phyloP scores from a whole-genome alignment of 23 tunicate genomes.

The Ascidia mentula region DNA sequence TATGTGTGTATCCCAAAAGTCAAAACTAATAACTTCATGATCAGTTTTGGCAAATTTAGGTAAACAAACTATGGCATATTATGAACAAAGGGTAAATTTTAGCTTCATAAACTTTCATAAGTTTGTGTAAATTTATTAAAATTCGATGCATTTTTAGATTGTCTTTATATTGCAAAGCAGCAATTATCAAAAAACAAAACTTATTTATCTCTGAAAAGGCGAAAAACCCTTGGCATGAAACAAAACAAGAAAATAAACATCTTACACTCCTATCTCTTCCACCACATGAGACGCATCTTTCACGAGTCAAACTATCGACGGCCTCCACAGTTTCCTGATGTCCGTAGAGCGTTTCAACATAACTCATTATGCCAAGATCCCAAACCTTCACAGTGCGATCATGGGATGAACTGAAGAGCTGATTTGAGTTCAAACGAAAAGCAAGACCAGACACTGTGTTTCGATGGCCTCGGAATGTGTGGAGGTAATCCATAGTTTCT shows the following conservation, averaged over 20 bases:
- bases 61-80: no score
- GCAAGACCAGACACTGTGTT: constrained; percentile 62
- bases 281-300: constrained; percentile 88
- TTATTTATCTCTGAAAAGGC: no score
- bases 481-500: constrained; percentile 35
- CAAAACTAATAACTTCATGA: no score
- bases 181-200: no score
- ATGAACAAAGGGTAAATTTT: background rate
- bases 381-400: constrained; percentile 92
- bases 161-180: no score
- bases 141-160: no score
- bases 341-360: constrained; percentile 94
- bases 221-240: no score
- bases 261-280: constrained; percentile 94
- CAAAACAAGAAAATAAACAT: background rate
- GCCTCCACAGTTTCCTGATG: constrained; percentile 81
- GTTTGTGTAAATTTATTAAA: no score
- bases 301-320: constrained; percentile 75
- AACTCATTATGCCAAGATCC: constrained; percentile 88
- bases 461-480: constrained; percentile 74
- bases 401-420: constrained; percentile 58
- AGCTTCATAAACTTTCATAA: no score
- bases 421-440: constrained; percentile 50
- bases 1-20: no score
- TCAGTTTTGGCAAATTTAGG: no score